Evolutionary conservation across 2,797 vertebrate genomes (phyloP).

Genomic region (Bovichtus diacanthus): DNA sequence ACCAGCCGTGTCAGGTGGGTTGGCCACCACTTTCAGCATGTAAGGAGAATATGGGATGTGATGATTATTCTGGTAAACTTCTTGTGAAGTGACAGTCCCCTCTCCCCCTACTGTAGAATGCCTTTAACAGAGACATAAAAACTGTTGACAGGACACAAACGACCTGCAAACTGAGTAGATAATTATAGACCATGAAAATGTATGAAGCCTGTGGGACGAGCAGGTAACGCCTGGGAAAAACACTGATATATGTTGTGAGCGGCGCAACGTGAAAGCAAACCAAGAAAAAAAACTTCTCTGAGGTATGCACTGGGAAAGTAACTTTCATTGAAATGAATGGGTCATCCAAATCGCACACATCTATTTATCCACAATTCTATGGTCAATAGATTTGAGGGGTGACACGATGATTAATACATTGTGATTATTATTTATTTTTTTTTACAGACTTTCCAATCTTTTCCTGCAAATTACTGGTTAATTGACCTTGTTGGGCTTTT

Average conservation of each 20-base stretch:
- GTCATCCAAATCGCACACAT: background rate
- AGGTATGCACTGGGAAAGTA: background rate
- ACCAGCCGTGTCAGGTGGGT: background rate
- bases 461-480: background rate
- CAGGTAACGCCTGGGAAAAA: background rate
- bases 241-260: too few relatives aligned
- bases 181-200: background rate
- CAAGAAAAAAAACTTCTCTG: background rate
- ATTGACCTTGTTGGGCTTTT: background rate
- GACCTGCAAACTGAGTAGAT: background rate
- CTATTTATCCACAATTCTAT: background rate
- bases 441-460: background rate
- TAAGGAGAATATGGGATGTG: background rate
- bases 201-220: background rate
- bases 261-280: background rate
- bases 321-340: background rate
- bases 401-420: background rate
- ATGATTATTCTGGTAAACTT: conserved; percentile 18
- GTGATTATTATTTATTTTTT: background rate
- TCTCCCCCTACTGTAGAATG: background rate
- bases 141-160: background rate
- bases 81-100: conserved; percentile 16
- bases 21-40: conserved; percentile 1
- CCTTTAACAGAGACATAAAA: background rate
- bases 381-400: background rate